phyloP scores from a whole-genome alignment of 2,888 invertebrate species.

The Himalopsyche tibetana region DNA sequence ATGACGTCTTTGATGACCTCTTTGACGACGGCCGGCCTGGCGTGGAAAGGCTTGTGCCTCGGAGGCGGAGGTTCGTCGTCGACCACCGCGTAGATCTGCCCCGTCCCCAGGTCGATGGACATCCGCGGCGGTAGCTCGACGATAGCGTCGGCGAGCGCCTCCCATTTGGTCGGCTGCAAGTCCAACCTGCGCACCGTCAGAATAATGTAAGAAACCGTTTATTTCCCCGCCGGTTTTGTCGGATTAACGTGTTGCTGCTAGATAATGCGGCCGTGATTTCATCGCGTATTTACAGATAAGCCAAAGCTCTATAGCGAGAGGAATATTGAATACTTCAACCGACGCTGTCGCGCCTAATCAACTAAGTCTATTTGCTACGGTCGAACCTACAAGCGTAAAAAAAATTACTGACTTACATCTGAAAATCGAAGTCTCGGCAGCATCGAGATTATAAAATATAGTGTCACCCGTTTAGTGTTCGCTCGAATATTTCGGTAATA shows the following conservation, averaged over 20 bases:
- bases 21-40: constrained; percentile 52
- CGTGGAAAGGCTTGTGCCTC: constrained; percentile 43
- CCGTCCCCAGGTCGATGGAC: constrained; percentile 74
- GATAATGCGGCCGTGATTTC: constrained; percentile 63
- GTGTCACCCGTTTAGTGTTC: constrained; percentile 53
- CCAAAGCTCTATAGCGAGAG: constrained; percentile 60
- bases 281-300: constrained; percentile 64
- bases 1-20: constrained; percentile 31
- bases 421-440: constrained; percentile 65
- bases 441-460: constrained; percentile 63
- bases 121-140: constrained; percentile 76
- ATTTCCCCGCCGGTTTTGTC: constrained; percentile 31
- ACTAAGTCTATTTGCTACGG: constrained; percentile 56
- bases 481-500: constrained; percentile 23
- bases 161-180: constrained; percentile 78
- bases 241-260: constrained; percentile 46
- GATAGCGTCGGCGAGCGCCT: constrained; percentile 79
- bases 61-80: constrained; percentile 57
- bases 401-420: constrained; percentile 62
- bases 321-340: constrained; percentile 47
- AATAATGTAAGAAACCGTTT: constrained; percentile 47
- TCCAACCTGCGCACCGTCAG: constrained; percentile 60
- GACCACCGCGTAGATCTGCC: constrained; percentile 70
- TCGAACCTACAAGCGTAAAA: constrained; percentile 63
- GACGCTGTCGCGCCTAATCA: constrained; percentile 48